Base-by-base conservation (phyloP, 2,888 invertebrate species). In the Rhaphigaster nebulosa region DNA sequence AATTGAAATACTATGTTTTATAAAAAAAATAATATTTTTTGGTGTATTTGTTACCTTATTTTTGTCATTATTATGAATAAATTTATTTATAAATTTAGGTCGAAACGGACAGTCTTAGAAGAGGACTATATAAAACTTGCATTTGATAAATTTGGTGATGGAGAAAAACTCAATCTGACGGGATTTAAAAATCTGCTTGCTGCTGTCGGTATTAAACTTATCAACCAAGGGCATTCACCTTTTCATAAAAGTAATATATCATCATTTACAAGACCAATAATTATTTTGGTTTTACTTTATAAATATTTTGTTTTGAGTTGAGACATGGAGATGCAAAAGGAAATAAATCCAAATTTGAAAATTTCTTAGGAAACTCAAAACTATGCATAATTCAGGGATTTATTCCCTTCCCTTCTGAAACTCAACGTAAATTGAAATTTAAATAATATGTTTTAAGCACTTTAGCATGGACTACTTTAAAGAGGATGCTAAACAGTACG, bases 161-260 rank as follows among this genome's bases (percentile, higher is more conserved):
- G 95, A 0, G 94, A 95, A 13, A 95, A 94, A 70, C 95, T 96
- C 94, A 96, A 96, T 20, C 92, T 95, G 92, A 95, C 95, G 10
- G 96, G 96, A n/a, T 97, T 97, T 92, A 96, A 96, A 92, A 95
- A 94, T 90, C 95, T 97, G 94, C 94, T 97, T 20, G 94, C 94
- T 89, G 95, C 94, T 84, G 93, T 96, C 92, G 95, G 91, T 56
- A 90, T 92, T 34, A 90, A 91, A 34, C 89, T 84, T 26, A 45
- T 91, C 38, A 89, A 38, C 54, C 50, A 52, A 23, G 70, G 15
- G 18, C 87, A 65, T 87, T 87, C 90, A 41, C 50, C 90, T 56
- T 34, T 87, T 90, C 60, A 54, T 13, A 90, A 84, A 90, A 84
- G 87, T 90, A 90, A 80, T 65, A 60, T 8, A 76, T 84, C 38